Percentiles rank a stretch among this genome's conserved stretches.
These are phyloP conservation scores for Euglossa dilemma DNA, from an alignment of 1,140 invertebrate genomes.

Conservation along the genomic window DNA sequence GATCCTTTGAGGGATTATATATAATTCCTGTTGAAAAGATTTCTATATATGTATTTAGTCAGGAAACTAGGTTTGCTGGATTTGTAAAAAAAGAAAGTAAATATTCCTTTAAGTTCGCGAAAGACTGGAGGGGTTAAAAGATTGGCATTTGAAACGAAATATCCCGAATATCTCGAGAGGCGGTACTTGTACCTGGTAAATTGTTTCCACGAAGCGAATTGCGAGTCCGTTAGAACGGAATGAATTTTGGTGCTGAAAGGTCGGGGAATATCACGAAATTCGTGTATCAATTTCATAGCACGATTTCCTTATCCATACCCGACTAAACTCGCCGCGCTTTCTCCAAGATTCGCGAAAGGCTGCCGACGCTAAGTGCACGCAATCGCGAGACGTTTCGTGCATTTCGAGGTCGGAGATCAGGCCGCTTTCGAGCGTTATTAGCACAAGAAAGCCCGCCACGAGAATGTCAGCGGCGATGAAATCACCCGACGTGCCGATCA, in stretches of 20 bases:
- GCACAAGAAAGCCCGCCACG: slow-evolving; percentile 6
- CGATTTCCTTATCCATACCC: background rate
- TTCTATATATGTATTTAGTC: too few species aligned
- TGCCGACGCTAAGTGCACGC: background rate
- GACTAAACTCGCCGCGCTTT: background rate
- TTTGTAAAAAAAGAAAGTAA: too few species aligned
- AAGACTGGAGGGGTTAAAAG: too few species aligned
- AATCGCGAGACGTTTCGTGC: background rate
- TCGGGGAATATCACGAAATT: background rate
- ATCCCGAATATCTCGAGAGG: too few species aligned
- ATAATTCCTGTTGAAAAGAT: too few species aligned
- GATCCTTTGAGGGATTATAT: too few species aligned
- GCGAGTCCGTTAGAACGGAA: too few species aligned
- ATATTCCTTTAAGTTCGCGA: too few species aligned
- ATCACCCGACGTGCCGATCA: background rate
- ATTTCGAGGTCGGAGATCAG: slow-evolving; percentile 24
- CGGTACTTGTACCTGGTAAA: too few species aligned
- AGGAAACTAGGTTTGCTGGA: too few species aligned
- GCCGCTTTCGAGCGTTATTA: slow-evolving; percentile 30
- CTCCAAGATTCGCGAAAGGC: background rate
- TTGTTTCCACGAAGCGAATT: too few species aligned
- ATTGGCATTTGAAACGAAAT: too few species aligned
- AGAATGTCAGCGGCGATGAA: slow-evolving; percentile 12
- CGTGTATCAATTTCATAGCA: background rate
- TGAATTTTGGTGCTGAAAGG: background rate